phyloP scores from a whole-genome alignment of 1,140 invertebrate species.

The Acromyrmex heyeri region DNA sequence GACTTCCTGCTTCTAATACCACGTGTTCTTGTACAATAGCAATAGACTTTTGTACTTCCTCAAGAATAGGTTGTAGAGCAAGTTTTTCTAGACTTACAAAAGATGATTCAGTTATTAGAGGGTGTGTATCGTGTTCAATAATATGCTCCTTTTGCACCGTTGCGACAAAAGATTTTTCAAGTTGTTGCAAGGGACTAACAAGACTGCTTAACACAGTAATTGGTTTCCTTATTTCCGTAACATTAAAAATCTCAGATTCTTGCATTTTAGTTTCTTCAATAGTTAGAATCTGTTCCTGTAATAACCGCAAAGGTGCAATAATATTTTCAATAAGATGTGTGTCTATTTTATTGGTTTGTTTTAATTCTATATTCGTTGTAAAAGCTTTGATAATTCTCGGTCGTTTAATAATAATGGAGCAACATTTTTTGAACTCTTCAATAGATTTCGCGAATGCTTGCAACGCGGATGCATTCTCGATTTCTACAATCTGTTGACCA shows the following conservation, averaged over 20 bases:
- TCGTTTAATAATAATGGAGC: background rate
- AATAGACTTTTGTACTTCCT: conserved; percentile 73
- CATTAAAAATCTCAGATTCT: conserved; percentile 54
- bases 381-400: conserved; percentile 62
- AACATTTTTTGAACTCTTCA: conserved; percentile 66
- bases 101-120: conserved; percentile 1
- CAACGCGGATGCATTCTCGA: conserved; percentile 63
- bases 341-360: conserved; percentile 21
- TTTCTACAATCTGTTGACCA: conserved; percentile 49
- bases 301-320: conserved; percentile 35
- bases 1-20: conserved; percentile 63
- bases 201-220: conserved; percentile 43
- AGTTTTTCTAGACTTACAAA: conserved; percentile 38
- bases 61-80: conserved; percentile 55
- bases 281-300: conserved; percentile 63
- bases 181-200: conserved; percentile 56
- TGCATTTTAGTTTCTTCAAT: conserved; percentile 69
- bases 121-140: conserved; percentile 8
- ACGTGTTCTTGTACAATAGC: conserved; percentile 77
- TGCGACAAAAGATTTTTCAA: conserved; percentile 66
- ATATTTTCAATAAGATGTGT: conserved; percentile 56
- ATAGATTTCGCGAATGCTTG: conserved; percentile 63
- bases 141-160: conserved; percentile 62
- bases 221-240: conserved; percentile 43
- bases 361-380: background rate